Evolutionary conservation across 1,140 invertebrate genomes (phyloP).

Genomic region (Drusus annulatus): DNA sequence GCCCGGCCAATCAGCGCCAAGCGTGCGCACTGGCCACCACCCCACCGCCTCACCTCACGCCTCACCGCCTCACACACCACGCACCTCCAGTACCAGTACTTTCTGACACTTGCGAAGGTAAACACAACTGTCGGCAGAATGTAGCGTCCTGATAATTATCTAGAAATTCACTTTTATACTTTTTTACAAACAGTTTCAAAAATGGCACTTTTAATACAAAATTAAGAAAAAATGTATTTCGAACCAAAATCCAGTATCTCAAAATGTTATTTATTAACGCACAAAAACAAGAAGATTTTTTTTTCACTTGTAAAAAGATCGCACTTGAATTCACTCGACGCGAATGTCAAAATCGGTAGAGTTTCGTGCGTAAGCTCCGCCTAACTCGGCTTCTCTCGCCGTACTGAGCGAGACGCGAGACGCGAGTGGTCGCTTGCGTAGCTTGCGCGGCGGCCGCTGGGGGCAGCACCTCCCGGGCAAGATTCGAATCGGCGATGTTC

Average conservation of each 20-base stretch:
- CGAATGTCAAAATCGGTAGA: not conserved
- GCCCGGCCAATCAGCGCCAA: conserved; percentile 46
- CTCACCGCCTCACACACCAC: not conserved
- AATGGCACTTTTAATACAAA: not conserved
- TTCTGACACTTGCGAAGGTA: conserved; percentile 50
- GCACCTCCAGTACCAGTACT: conserved; percentile 28
- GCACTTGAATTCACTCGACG: not conserved
- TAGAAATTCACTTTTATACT: not conserved
- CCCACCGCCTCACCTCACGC: not conserved
- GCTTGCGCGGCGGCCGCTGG: conserved; percentile 1
- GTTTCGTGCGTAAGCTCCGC: not conserved
- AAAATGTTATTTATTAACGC: not conserved
- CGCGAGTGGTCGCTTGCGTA: no score
- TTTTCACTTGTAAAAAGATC: not conserved
- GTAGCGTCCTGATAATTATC: conserved; percentile 5
- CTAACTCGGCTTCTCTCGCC: conserved; percentile 8
- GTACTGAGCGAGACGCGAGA: not conserved
- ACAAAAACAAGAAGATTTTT: not conserved
- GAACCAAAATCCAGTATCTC: not conserved
- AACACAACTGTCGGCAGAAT: conserved; percentile 40
- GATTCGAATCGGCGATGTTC: not conserved
- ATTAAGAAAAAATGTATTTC: not conserved
- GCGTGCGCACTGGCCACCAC: conserved; percentile 24
- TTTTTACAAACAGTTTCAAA: not conserved
- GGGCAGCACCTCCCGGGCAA: conserved; percentile 37